Percentiles rank a stretch among this genome's conserved stretches.
Conservation (phyloP, 2,888 invertebrate species). For the Perizoma flavofasciatum region DNA sequence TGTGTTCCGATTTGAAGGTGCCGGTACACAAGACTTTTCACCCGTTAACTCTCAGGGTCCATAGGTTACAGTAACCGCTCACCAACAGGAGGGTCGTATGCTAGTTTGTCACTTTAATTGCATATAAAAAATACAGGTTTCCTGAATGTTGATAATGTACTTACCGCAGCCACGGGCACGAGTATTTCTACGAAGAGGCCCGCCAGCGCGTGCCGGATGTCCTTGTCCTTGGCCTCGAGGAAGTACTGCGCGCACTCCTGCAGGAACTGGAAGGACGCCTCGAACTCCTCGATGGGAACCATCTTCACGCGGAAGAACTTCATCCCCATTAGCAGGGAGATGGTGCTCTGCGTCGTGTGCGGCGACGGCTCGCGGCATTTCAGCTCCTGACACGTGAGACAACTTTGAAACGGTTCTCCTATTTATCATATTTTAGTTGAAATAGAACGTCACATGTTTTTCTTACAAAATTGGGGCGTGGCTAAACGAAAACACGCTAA, state of each 20-base stretch:
- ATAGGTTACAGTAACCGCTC: too few relatives aligned
- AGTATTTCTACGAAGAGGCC: constrained; percentile 99
- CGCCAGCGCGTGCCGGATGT: constrained; percentile 98
- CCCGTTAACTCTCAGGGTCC: too few relatives aligned
- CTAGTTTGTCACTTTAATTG: too few relatives aligned
- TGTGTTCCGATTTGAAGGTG: too few relatives aligned
- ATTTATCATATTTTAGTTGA: too few relatives aligned
- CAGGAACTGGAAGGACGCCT: constrained; percentile 98
- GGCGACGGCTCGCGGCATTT: constrained; percentile 95
- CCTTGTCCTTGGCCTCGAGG: constrained; percentile 98
- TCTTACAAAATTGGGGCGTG: too few relatives aligned
- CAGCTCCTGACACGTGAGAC: constrained; percentile 65
- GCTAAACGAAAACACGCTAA: too few relatives aligned
- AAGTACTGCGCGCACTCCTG: constrained; percentile 99
- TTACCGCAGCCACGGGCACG: constrained; percentile 98
- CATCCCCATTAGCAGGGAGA: constrained; percentile 99
- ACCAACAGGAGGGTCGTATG: too few relatives aligned
- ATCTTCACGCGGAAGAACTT: constrained; percentile 98
- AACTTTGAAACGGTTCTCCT: neutral
- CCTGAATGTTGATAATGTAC: constrained; percentile 49
- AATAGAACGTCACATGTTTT: too few relatives aligned
- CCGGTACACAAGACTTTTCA: too few relatives aligned
- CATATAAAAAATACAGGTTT: too few relatives aligned
- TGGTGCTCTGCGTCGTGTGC: constrained; percentile 96
- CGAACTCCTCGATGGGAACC: constrained; percentile 99